Evolutionary conservation across 2,113 vertebrate species (phyloP).

Genomic region (Labeo catla): DNA sequence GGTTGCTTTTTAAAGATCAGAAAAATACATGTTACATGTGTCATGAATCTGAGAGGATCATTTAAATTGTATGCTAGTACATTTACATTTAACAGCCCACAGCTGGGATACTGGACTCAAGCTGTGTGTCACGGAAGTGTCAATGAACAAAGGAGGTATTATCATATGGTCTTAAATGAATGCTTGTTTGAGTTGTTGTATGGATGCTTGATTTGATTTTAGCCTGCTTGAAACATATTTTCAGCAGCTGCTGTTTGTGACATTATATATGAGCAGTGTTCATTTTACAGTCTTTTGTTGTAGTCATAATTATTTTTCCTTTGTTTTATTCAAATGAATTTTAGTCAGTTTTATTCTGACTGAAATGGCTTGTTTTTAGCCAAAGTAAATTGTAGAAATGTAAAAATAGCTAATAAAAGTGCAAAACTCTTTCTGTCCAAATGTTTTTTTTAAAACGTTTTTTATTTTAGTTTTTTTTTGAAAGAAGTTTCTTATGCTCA

Average conservation of each 20-base stretch:
- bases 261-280: neutral
- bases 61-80: constrained; percentile 15
- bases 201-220: neutral
- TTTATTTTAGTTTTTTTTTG: no score
- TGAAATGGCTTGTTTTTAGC: no score
- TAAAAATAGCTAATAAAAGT: no score
- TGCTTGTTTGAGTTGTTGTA: neutral
- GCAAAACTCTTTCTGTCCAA: no score
- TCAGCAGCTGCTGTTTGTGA: neutral
- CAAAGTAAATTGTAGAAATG: no score
- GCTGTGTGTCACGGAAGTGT: constrained; percentile 21
- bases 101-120: constrained; percentile 10
- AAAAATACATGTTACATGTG: constrained; percentile 27
- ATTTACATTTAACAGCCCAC: constrained; percentile 26
- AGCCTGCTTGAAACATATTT: neutral
- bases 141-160: constrained; percentile 15
- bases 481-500: no score
- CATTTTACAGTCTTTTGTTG: neutral
- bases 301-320: neutral
- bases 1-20: constrained; percentile 16
- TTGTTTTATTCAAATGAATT: neutral
- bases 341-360: neutral
- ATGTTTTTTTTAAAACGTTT: no score
- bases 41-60: neutral
- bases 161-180: constrained; percentile 13